Conservation (phyloP, 2,797 vertebrate species). For the Paratrypauchen microcephalus region DNA sequence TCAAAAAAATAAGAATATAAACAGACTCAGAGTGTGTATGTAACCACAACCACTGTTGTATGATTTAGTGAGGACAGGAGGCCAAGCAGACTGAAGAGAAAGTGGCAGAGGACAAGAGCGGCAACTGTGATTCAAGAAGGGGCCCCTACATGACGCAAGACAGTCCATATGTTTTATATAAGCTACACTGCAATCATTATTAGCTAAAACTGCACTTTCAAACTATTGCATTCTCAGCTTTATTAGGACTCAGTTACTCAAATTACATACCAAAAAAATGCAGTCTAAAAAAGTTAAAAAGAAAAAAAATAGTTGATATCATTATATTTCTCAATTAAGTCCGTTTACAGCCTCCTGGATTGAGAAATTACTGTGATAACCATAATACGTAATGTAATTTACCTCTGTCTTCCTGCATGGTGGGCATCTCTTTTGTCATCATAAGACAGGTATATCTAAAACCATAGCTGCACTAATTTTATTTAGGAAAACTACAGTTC, state of each 20-base stretch:
- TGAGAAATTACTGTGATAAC: neutral
- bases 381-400: neutral
- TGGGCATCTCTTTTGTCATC: slow-evolving; percentile 34
- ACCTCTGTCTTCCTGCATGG: slow-evolving; percentile 1
- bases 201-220: neutral
- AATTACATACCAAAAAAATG: no score
- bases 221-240: neutral
- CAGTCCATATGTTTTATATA: neutral
- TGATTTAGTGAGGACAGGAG: neutral
- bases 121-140: neutral
- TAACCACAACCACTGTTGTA: neutral
- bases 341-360: neutral
- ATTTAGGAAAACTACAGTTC: slow-evolving; percentile 64
- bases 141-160: neutral
- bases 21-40: no score
- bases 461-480: slow-evolving; percentile 59
- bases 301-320: no score
- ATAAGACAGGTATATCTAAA: slow-evolving; percentile 52
- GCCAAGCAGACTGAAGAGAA: neutral
- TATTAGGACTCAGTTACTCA: neutral
- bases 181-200: neutral
- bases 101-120: neutral
- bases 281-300: no score
- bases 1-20: no score
- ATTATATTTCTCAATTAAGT: no score